A percentile compares a stretch with the other conserved stretches of the same genome.
These are phyloP conservation scores for Tautogolabrus adspersus DNA, from an alignment of 2,113 vertebrate genomes.

Conservation along the genomic window DNA sequence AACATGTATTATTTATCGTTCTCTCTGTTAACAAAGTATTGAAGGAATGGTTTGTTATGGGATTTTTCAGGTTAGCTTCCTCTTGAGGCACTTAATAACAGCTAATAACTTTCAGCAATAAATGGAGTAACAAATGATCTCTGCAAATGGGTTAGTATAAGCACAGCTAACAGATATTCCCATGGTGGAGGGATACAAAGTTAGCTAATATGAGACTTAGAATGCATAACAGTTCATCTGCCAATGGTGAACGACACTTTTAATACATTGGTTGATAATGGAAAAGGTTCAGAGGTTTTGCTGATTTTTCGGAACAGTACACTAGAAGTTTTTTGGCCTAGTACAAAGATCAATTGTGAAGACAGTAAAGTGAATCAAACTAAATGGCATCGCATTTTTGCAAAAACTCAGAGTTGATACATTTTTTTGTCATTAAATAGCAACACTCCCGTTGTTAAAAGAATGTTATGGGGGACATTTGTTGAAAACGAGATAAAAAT, in stretches of 20 bases:
- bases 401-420: neutral
- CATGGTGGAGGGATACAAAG: slow-evolving; percentile 8
- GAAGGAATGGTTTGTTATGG: neutral
- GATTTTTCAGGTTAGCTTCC: neutral
- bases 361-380: neutral
- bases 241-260: neutral
- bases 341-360: neutral
- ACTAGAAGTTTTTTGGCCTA: neutral
- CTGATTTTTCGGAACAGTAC: neutral
- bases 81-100: neutral
- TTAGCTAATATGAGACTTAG: neutral
- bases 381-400: slow-evolving; percentile 2
- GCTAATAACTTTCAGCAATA: neutral
- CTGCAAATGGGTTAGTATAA: neutral
- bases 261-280: neutral
- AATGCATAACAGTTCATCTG: neutral
- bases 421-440: neutral
- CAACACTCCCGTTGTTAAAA: neutral
- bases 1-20: neutral
- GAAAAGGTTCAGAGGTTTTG: neutral
- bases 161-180: neutral
- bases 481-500: neutral
- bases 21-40: neutral
- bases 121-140: neutral
- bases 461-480: neutral